phyloP scores from a whole-genome alignment of 92 coral and sea anemone genomes.

The Meandrina meandrites region DNA sequence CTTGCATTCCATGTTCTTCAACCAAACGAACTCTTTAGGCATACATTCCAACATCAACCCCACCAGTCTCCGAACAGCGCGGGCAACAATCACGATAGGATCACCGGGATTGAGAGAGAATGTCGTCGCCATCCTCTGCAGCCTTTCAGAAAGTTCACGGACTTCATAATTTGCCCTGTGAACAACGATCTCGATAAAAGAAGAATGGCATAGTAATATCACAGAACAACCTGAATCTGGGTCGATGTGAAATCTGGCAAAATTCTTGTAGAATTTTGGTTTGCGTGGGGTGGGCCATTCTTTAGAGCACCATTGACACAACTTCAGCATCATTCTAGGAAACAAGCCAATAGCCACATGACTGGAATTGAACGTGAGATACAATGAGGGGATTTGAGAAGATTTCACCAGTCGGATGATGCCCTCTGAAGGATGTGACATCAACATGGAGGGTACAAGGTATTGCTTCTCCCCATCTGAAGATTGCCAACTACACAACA shows the following conservation, averaged over 20 bases:
- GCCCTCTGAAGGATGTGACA: conserved; percentile 3
- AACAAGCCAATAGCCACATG: conserved; percentile 1
- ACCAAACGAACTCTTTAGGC: conserved; percentile 8
- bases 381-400: neutral
- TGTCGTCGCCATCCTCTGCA: too few species aligned
- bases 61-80: conserved; percentile 2
- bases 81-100: neutral
- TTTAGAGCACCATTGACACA: neutral
- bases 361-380: conserved; percentile 3
- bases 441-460: conserved; percentile 7
- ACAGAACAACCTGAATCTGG: neutral
- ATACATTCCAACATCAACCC: conserved; percentile 11
- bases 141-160: neutral
- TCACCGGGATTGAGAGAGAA: neutral
- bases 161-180: neutral
- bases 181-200: conserved; percentile 5
- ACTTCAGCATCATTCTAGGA: conserved; percentile 1
- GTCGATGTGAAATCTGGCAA: neutral
- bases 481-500: neutral
- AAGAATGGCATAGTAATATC: neutral
- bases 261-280: neutral
- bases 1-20: conserved; percentile 4
- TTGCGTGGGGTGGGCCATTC: neutral
- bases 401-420: neutral
- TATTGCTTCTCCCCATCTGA: neutral